These are phyloP conservation scores for Epinephelus moara DNA, from an alignment of 2,113 vertebrate genomes.

Conservation along the genomic window DNA sequence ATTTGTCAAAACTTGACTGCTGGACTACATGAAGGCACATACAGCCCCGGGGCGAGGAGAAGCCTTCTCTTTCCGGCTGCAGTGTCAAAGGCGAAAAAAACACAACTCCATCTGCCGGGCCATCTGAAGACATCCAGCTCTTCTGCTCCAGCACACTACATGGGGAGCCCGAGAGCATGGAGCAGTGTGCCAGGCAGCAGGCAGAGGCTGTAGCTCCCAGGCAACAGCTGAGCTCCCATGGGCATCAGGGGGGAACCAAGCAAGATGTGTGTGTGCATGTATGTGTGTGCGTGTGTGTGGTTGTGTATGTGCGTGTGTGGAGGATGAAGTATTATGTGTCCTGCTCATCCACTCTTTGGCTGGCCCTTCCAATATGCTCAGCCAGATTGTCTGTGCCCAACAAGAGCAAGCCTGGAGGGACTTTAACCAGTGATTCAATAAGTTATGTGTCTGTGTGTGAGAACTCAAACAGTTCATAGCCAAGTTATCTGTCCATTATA, in stretches of 20 bases:
- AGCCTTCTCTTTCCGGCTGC: conserved; percentile 33
- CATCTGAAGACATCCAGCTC: conserved; percentile 72
- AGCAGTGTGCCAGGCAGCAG: conserved; percentile 62
- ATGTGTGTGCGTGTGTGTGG: conserved; percentile 6
- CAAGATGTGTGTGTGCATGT: conserved; percentile 19
- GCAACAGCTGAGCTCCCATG: conserved; percentile 80
- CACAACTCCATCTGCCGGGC: conserved; percentile 69
- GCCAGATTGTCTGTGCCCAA: conserved; percentile 61
- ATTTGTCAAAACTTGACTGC: conserved; percentile 50
- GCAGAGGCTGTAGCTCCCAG: conserved; percentile 69
- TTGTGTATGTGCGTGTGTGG: background rate
- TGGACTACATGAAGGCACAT: conserved; percentile 36
- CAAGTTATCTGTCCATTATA: background rate
- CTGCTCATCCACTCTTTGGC: conserved; percentile 63
- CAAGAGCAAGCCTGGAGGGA: conserved; percentile 51
- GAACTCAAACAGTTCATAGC: conserved; percentile 3
- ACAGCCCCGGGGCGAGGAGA: conserved; percentile 25
- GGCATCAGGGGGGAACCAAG: conserved; percentile 56
- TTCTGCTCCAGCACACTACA: conserved; percentile 58
- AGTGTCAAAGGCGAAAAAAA: conserved; percentile 45
- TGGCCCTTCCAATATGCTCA: conserved; percentile 55
- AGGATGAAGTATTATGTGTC: conserved; percentile 59
- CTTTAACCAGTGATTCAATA: conserved; percentile 44
- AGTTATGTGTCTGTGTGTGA: conserved; percentile 36
- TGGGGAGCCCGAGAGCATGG: conserved; percentile 46